These are phyloP conservation scores for Autographa gamma DNA, from an alignment of 2,888 invertebrate species.

Conservation along the genomic window DNA sequence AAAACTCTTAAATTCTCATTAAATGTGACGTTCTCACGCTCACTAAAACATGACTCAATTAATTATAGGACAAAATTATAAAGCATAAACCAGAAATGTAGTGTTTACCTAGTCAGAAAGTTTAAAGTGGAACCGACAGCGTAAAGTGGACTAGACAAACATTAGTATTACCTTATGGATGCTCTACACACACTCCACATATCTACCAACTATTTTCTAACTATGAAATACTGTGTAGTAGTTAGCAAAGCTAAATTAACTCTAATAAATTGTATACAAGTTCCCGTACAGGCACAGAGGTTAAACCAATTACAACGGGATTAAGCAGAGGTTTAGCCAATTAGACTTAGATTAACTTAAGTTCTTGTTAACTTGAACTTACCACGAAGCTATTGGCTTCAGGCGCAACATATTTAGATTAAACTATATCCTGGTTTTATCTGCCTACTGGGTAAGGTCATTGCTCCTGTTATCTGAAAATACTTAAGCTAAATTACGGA, in stretches of 20 bases:
- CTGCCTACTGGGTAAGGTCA: background rate
- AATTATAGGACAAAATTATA: no score
- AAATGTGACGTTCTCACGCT: no score
- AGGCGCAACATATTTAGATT: constrained; percentile 5
- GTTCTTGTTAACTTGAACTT: constrained; percentile 12
- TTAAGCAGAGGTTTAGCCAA: constrained; percentile 24
- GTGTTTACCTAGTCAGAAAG: no score
- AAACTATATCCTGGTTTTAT: background rate
- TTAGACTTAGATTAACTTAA: constrained; percentile 26
- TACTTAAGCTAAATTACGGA: background rate
- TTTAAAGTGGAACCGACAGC: no score
- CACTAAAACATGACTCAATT: no score
- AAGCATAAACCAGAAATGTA: no score
- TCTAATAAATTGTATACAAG: constrained; percentile 12
- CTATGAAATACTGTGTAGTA: background rate
- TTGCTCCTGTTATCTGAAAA: background rate
- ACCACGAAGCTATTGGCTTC: constrained; percentile 15
- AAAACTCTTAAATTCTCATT: no score
- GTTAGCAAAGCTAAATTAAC: background rate
- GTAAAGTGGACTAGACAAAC: no score
- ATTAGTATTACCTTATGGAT: no score
- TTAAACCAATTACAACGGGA: constrained; percentile 22
- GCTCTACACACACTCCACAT: background rate
- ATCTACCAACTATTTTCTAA: background rate
- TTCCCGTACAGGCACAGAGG: constrained; percentile 7